Evolutionary conservation across 1,140 invertebrate species (phyloP).

Genomic region (Theocolax elegans): DNA sequence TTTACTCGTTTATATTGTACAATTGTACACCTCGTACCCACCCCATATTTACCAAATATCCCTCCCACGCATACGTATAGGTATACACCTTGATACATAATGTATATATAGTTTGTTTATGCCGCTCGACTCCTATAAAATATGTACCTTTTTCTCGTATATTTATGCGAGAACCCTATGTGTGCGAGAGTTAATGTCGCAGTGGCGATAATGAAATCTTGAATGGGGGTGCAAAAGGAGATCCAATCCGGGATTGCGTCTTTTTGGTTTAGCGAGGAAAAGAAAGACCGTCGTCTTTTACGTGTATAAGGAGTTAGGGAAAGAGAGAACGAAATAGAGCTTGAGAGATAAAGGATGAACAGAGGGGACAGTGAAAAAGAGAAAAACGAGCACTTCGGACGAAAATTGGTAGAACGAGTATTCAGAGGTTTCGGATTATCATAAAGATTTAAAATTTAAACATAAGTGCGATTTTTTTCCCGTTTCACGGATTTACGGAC

Average conservation of each 20-base stretch:
- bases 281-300: too few relatives aligned
- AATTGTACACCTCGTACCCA: neutral
- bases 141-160: too few relatives aligned
- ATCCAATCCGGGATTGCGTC: neutral
- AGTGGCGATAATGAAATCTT: neutral
- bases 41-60: too few relatives aligned
- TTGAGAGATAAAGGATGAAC: neutral
- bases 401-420: conserved; percentile 9
- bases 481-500: neutral
- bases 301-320: neutral
- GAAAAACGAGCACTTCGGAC: too few relatives aligned
- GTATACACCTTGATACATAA: too few relatives aligned
- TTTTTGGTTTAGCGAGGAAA: neutral
- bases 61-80: too few relatives aligned
- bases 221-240: neutral
- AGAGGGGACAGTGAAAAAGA: neutral
- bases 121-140: too few relatives aligned
- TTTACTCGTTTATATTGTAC: neutral
- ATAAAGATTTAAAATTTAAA: conserved; percentile 11
- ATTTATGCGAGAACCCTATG: too few relatives aligned
- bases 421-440: neutral
- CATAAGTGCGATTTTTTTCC: conserved; percentile 1
- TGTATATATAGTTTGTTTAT: too few relatives aligned
- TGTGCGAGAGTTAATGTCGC: too few relatives aligned
- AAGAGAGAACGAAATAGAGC: neutral